These are phyloP conservation scores for Bacillus rossius DNA, from an alignment of 1,140 invertebrate species.

Conservation along the genomic window DNA sequence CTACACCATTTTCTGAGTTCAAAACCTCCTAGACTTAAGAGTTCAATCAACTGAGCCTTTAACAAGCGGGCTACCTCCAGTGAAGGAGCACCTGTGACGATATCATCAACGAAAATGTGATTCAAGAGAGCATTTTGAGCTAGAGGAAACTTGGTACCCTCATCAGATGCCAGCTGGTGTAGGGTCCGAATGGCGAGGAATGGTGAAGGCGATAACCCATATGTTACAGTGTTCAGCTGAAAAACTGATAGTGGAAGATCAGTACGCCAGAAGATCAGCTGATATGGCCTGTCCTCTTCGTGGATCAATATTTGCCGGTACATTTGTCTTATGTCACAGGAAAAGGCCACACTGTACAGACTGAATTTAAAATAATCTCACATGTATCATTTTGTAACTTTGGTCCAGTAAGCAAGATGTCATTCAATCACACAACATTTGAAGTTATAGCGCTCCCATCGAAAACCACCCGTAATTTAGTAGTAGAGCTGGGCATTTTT, in stretches of 20 bases:
- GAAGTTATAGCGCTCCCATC: no score
- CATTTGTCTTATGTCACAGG: background rate
- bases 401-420: no score
- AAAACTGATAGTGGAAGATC: background rate
- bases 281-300: background rate
- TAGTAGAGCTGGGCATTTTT: no score
- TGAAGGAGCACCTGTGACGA: constrained; percentile 21
- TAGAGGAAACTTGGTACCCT: background rate
- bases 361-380: no score
- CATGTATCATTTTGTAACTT: no score
- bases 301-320: background rate
- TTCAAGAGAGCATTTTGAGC: constrained; percentile 15
- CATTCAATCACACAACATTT: no score
- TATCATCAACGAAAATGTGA: constrained; percentile 31
- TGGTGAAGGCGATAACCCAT: background rate
- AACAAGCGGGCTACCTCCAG: constrained; percentile 20
- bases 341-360: no score
- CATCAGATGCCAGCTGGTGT: background rate
- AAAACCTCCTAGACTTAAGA: constrained; percentile 22
- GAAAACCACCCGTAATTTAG: no score
- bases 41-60: constrained; percentile 17
- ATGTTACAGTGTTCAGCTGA: background rate
- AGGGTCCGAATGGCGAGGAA: background rate
- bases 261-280: no score
- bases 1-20: constrained; percentile 30